Percentiles rank a stretch among this genome's conserved stretches.
These are phyloP conservation scores for Vidua chalybeata DNA, from an alignment of 2,113 vertebrate genomes.

Conservation along the genomic window DNA sequence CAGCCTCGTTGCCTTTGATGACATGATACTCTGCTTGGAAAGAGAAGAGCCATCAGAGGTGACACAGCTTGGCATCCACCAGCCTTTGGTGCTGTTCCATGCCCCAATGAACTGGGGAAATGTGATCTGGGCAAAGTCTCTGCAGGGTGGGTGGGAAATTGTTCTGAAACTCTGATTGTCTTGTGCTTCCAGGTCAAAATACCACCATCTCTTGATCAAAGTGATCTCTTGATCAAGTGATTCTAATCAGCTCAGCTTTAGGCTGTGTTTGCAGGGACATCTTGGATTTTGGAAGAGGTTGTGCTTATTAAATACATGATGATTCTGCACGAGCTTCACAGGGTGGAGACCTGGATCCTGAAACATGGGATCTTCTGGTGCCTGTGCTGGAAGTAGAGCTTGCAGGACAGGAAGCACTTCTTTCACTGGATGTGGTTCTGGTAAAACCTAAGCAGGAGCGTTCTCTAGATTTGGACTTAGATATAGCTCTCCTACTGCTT, in stretches of 20 bases:
- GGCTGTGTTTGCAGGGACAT: neutral
- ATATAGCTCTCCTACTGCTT: neutral
- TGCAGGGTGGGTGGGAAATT: conserved; percentile 15
- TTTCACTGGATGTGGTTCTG: neutral
- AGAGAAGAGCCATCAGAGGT: conserved; percentile 28
- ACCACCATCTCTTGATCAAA: neutral
- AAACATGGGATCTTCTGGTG: neutral
- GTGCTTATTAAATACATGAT: neutral
- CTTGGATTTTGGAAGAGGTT: neutral
- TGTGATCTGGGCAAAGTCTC: neutral
- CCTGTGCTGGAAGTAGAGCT: neutral
- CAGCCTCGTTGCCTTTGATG: conserved; percentile 35
- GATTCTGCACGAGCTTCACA: neutral
- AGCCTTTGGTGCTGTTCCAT: conserved; percentile 41
- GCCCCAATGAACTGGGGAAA: conserved; percentile 25
- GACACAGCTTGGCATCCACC: neutral
- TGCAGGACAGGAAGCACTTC: neutral
- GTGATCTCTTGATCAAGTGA: neutral
- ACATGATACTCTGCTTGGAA: neutral
- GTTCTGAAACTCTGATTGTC: neutral
- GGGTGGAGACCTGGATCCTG: neutral
- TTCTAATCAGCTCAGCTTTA: neutral
- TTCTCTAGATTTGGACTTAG: neutral
- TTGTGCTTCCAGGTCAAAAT: neutral
- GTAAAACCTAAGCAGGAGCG: neutral